Conservation (phyloP, 2,888 invertebrate species). For the Laspeyria flexula region DNA sequence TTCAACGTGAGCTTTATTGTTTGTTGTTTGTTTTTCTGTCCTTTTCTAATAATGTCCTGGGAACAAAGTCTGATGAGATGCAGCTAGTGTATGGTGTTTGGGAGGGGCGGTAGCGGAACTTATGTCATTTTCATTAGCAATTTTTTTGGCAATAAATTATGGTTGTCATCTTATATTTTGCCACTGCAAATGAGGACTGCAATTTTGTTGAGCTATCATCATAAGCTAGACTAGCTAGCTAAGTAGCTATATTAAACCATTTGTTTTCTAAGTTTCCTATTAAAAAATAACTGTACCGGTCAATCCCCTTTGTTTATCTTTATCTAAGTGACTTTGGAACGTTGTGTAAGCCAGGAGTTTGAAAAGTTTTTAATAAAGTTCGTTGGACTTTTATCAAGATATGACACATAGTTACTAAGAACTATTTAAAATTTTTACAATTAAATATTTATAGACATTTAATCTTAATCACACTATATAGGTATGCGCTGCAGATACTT, state of each 20-base stretch:
- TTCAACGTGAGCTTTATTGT: conserved; percentile 20
- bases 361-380: conserved; percentile 3
- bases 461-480: no score
- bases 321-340: conserved; percentile 1
- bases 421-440: background rate
- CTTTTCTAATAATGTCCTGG: conserved; percentile 37
- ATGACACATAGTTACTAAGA: background rate
- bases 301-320: conserved; percentile 7
- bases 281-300: conserved; percentile 13
- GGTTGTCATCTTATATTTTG: no score
- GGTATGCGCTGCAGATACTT: no score
- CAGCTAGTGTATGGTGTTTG: conserved; percentile 1
- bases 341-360: background rate
- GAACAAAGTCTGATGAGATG: conserved; percentile 48
- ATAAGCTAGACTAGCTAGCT: no score
- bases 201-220: no score
- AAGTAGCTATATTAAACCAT: no score
- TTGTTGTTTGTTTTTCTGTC: conserved; percentile 28
- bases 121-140: background rate
- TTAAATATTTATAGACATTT: background rate
- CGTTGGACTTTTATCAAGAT: conserved; percentile 8
- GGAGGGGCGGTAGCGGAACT: conserved; percentile 13
- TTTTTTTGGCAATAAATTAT: no score
- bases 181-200: no score
- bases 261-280: no score